Evolutionary conservation across 2,113 vertebrate genomes (phyloP).

Genomic region (Parus major): DNA sequence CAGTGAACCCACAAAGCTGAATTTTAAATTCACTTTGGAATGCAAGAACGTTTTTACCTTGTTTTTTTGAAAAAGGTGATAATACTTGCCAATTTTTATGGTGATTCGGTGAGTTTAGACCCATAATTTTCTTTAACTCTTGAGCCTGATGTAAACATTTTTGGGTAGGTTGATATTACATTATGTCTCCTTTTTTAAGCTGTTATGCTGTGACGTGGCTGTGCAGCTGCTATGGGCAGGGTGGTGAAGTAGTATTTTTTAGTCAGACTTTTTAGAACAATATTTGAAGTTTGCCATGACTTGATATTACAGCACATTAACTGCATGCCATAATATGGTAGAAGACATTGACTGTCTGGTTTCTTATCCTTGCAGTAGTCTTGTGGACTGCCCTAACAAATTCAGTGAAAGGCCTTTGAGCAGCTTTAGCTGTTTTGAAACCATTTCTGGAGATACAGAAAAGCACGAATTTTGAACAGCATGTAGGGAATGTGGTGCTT

Average conservation of each 20-base stretch:
- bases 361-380: neutral
- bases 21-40: neutral
- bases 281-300: neutral
- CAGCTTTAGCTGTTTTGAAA: neutral
- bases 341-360: neutral
- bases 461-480: neutral
- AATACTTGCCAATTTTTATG: neutral
- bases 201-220: neutral
- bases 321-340: rapidly evolving
- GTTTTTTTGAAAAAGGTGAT: neutral
- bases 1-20: neutral
- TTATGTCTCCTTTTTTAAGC: neutral
- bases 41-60: neutral
- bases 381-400: neutral
- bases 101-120: neutral
- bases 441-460: neutral
- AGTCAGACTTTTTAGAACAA: neutral
- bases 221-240: neutral
- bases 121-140: neutral
- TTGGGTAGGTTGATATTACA: neutral
- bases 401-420: neutral
- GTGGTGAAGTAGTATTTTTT: neutral
- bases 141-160: neutral
- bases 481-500: neutral
- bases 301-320: neutral